These are phyloP conservation scores for Physella acuta DNA, from an alignment of 1,140 invertebrate species.

Conservation along the genomic window DNA sequence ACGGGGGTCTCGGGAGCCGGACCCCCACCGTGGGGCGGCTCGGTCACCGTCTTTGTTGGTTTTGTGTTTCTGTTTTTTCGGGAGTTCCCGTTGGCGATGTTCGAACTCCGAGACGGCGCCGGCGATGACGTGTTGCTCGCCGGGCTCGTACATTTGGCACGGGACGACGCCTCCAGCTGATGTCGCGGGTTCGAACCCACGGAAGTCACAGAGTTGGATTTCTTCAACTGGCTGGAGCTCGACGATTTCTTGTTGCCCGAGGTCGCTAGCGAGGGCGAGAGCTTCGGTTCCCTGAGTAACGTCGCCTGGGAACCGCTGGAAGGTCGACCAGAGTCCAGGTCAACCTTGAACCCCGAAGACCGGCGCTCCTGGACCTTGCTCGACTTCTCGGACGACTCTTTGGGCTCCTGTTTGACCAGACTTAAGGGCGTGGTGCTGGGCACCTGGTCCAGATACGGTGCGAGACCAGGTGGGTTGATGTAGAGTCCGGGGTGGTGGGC, in stretches of 20 bases:
- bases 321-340: background rate
- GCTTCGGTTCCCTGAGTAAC: too few relatives aligned
- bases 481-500: constrained; percentile 19
- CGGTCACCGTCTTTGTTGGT: too few relatives aligned
- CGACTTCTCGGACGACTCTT: constrained; percentile 13
- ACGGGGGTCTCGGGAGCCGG: background rate
- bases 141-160: background rate
- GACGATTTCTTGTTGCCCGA: too few relatives aligned
- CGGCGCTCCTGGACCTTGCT: background rate
- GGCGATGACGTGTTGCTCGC: background rate
- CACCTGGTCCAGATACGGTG: constrained; percentile 4
- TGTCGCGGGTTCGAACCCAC: background rate
- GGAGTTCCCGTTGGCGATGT: constrained; percentile 7
- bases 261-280: too few relatives aligned
- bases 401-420: constrained; percentile 23
- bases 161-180: background rate
- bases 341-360: background rate
- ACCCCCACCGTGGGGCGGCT: too few relatives aligned
- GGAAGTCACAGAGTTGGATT: background rate
- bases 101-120: constrained; percentile 3
- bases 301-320: background rate
- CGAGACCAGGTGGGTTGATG: background rate
- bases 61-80: too few relatives aligned
- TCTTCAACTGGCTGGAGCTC: too few relatives aligned
- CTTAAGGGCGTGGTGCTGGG: constrained; percentile 1